Conservation (phyloP, 92 coral and sea anemone genomes). For the Galaxea fascicularis region DNA sequence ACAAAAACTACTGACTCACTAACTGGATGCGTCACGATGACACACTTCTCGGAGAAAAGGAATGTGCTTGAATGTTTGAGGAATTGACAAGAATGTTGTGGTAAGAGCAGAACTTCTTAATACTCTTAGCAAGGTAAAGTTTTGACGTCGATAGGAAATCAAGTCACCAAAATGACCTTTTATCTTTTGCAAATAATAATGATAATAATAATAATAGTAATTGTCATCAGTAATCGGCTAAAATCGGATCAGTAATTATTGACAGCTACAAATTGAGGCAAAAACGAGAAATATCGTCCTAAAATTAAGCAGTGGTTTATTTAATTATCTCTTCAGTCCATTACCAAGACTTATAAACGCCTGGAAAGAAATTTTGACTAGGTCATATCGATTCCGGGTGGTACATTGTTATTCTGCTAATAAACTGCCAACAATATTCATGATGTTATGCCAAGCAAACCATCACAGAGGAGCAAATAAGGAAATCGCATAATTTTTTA, state of each 20-base stretch:
- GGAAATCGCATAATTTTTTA: not conserved
- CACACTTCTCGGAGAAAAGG: not conserved
- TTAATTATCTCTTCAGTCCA: not conserved
- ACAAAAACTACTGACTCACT: no score
- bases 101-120: not conserved
- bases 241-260: not conserved
- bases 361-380: constrained; percentile 6
- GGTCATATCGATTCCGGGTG: not conserved
- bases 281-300: not conserved
- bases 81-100: not conserved
- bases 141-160: not conserved
- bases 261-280: not conserved
- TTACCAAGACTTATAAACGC: not conserved
- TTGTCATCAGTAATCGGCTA: not conserved
- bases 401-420: not conserved
- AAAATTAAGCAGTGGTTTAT: not conserved
- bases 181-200: constrained; percentile 2
- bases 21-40: not conserved
- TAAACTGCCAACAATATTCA: not conserved
- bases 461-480: not conserved
- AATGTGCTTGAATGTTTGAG: not conserved
- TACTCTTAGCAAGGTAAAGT: not conserved
- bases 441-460: not conserved
- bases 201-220: no score
- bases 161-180: not conserved